Evolutionary conservation across 2,113 vertebrate genomes (phyloP).

Genomic region (Rhagologus leucostigma): DNA sequence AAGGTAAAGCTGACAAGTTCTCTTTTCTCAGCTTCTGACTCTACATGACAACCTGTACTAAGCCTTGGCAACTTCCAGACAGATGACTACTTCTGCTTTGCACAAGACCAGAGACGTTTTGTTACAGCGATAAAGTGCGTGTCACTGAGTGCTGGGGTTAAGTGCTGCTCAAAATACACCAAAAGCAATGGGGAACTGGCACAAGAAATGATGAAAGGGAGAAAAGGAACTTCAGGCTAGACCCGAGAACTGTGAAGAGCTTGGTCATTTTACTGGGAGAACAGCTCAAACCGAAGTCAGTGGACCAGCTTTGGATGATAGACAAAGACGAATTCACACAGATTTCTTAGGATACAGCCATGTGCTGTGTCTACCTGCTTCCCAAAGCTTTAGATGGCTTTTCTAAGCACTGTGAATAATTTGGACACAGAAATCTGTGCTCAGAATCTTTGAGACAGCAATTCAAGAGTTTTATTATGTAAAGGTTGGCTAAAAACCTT

Average conservation of each 20-base stretch:
- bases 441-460: not conserved
- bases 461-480: not conserved
- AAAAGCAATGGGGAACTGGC: not conserved
- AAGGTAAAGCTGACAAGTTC: not conserved
- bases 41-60: not conserved
- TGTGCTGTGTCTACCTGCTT: not conserved
- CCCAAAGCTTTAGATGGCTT: not conserved
- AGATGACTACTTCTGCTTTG: not conserved
- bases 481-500: not conserved
- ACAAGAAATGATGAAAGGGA: not conserved
- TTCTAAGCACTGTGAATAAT: not conserved
- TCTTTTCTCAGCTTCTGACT: conserved; percentile 17
- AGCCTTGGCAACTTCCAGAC: not conserved
- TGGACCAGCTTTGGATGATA: not conserved
- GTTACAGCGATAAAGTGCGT: not conserved
- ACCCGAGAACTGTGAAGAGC: not conserved
- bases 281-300: not conserved
- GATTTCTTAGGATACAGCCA: not conserved
- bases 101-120: not conserved
- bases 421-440: not conserved
- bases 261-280: not conserved
- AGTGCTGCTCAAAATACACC: conserved; percentile 1
- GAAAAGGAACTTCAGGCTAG: not conserved
- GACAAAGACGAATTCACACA: not conserved
- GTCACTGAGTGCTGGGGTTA: not conserved